These are phyloP conservation scores for Asarcornis scutulata DNA, from an alignment of 2,113 vertebrate genomes.

Conservation along the genomic window DNA sequence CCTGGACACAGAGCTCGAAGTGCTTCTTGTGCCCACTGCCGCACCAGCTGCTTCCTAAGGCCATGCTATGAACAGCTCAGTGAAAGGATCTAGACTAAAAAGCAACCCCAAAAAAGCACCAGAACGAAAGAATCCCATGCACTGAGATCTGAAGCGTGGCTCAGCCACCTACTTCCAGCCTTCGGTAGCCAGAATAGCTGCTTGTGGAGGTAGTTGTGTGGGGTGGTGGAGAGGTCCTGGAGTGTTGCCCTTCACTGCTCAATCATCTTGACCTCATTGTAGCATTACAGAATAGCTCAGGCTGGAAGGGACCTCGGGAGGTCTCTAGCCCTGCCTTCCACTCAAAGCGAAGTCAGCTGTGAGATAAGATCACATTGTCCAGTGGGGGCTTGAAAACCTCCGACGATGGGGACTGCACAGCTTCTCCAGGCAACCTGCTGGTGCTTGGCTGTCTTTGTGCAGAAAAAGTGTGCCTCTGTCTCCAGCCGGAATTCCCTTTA, in stretches of 20 bases:
- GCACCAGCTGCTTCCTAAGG: not conserved
- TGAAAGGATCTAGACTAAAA: not conserved
- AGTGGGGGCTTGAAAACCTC: not conserved
- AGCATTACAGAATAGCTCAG: not conserved
- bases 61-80: not conserved
- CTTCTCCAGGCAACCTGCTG: not conserved
- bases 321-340: not conserved
- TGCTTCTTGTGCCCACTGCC: rapidly evolving
- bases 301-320: not conserved
- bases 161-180: not conserved
- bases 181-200: not conserved
- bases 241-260: not conserved
- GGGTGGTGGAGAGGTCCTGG: not conserved
- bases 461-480: not conserved
- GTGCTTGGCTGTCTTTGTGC: not conserved
- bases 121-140: not conserved
- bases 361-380: not conserved
- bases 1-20: too few relatives aligned
- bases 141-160: not conserved
- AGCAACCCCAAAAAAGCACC: not conserved
- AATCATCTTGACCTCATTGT: not conserved
- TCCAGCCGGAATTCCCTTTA: not conserved
- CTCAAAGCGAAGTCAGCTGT: not conserved
- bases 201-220: not conserved
- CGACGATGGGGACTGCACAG: not conserved